Conservation (phyloP, 2,888 invertebrate genomes). For the Machimus atricapillus region DNA sequence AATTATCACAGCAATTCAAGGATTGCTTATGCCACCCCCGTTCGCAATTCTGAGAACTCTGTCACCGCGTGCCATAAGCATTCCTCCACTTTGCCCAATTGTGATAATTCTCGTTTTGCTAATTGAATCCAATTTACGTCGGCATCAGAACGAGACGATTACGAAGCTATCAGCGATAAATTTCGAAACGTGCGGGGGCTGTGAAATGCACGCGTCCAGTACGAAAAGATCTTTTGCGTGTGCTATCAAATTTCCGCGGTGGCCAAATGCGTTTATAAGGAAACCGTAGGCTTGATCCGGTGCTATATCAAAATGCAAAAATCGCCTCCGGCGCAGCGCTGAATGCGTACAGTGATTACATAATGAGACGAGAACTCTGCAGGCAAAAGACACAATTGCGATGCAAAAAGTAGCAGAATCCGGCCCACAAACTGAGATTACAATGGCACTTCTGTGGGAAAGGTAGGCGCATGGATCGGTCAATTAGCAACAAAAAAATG, state of each 20-base stretch:
- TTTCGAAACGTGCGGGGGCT: neutral
- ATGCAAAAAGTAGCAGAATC: neutral
- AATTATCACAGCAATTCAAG: neutral
- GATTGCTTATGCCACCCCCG: neutral
- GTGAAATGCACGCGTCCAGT: neutral
- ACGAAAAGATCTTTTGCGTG: neutral
- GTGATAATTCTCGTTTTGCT: conserved; percentile 12
- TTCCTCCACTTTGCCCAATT: conserved; percentile 10
- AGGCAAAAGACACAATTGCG: neutral
- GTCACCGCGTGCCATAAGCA: neutral
- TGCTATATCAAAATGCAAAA: neutral
- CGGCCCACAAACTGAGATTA: neutral
- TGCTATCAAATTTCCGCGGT: neutral
- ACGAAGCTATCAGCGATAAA: neutral
- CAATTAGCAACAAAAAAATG: neutral
- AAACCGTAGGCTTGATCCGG: neutral
- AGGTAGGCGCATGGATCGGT: neutral
- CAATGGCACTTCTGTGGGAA: neutral
- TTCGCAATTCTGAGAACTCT: neutral
- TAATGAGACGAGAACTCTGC: neutral
- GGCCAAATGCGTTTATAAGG: neutral
- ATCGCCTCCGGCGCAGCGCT: neutral
- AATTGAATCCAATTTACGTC: conserved; percentile 29
- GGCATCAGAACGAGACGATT: conserved; percentile 4
- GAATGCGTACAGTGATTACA: neutral